phyloP scores from a whole-genome alignment of 2,888 invertebrate species.

The Phania funesta region DNA sequence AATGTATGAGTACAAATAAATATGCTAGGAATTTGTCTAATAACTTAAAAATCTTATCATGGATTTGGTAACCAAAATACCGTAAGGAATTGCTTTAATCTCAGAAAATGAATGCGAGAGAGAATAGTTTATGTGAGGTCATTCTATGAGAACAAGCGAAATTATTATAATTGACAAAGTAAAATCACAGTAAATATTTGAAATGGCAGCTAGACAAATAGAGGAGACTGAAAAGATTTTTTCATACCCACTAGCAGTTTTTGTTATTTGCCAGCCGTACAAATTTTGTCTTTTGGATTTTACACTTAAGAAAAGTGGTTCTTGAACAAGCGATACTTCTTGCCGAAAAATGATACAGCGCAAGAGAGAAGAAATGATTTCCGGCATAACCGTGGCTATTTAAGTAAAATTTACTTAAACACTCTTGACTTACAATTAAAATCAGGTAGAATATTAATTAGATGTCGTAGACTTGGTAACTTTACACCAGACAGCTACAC shows the following conservation, averaged over 20 bases:
- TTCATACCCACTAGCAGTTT: background rate
- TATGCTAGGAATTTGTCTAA: slow-evolving; percentile 27
- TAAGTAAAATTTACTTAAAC: too few relatives aligned
- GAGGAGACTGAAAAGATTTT: background rate
- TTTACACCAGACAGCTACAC: too few relatives aligned
- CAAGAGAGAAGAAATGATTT: background rate
- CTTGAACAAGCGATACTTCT: background rate
- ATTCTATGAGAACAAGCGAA: background rate
- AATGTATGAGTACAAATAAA: background rate
- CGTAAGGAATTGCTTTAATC: slow-evolving; percentile 1
- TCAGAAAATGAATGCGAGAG: background rate
- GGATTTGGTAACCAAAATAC: slow-evolving; percentile 20
- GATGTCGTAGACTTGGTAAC: too few relatives aligned
- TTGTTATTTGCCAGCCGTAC: background rate
- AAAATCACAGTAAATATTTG: slow-evolving; percentile 38
- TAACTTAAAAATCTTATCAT: background rate
- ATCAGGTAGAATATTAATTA: too few relatives aligned
- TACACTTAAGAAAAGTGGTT: background rate
- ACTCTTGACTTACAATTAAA: too few relatives aligned
- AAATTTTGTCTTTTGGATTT: background rate
- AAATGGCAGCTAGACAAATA: slow-evolving; percentile 11
- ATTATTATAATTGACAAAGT: background rate
- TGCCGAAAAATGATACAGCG: background rate
- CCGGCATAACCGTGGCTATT: too few relatives aligned
- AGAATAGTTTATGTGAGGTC: background rate